Percentiles rank a stretch among this genome's conserved stretches.
Conservation (phyloP, 2,113 vertebrate species). For the Trichechus manatus region DNA sequence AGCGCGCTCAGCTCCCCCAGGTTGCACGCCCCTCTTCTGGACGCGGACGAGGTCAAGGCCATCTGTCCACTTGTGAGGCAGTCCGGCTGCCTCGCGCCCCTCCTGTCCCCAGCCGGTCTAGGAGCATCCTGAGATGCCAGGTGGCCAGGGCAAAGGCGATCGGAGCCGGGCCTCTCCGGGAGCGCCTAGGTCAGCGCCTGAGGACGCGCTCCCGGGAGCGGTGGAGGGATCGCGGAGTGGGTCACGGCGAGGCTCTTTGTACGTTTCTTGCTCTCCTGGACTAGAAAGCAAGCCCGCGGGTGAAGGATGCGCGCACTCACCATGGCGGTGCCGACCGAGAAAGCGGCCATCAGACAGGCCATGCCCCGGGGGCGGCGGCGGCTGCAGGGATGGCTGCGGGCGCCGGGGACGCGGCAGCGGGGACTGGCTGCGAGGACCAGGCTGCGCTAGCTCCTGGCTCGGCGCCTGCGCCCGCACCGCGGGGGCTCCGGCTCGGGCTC, state of each 20-base stretch:
- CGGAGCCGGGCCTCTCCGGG: not conserved
- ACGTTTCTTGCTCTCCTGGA: not conserved
- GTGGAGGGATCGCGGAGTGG: not conserved
- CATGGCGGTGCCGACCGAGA: conserved; percentile 87
- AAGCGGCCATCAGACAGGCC: conserved; percentile 90
- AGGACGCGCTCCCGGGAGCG: not conserved
- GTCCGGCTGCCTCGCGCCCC: not conserved
- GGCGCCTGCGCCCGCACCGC: not conserved
- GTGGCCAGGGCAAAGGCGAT: not conserved
- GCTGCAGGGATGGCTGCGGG: not conserved
- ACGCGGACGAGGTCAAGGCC: conserved; percentile 49
- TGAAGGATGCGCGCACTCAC: conserved; percentile 82
- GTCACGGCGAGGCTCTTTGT: not conserved
- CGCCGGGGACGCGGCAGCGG: not conserved
- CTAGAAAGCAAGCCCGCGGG: not conserved
- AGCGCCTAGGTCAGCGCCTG: not conserved
- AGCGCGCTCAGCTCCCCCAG: not conserved
- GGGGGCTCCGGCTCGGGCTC: not conserved
- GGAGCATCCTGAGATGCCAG: not conserved
- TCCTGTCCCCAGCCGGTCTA: not conserved
- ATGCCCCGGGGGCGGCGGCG: conserved; percentile 83
- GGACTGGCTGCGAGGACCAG: conserved; percentile 9
- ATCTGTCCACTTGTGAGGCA: not conserved
- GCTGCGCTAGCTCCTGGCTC: not conserved
- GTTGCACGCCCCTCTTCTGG: not conserved